Evolutionary conservation across 2,888 invertebrate species (phyloP).

Genomic region (Tetranychus truncatus): DNA sequence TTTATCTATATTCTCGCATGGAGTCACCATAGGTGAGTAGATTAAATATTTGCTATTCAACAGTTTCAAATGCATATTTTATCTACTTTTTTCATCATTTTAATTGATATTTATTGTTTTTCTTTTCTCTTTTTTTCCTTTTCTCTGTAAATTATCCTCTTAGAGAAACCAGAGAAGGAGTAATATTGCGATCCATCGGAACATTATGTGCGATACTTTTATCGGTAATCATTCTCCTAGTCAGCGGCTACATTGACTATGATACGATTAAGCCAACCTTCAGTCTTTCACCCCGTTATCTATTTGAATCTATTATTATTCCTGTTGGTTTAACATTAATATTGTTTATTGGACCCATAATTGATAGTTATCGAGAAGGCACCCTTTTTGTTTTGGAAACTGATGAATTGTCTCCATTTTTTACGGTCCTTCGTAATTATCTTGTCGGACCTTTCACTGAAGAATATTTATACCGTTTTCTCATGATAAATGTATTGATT

Average conservation of each 20-base stretch:
- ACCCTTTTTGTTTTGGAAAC: not conserved
- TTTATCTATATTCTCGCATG: not conserved
- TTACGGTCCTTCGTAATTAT: not conserved
- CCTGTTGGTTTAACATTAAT: not conserved
- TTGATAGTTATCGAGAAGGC: not conserved
- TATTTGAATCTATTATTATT: not conserved
- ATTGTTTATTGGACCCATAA: not conserved
- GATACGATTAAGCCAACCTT: not conserved
- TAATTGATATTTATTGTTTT: not conserved
- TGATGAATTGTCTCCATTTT: not conserved
- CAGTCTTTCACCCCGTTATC: not conserved
- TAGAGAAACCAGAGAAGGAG: not conserved
- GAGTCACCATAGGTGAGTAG: not conserved
- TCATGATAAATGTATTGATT: not conserved
- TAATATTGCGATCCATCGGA: not conserved
- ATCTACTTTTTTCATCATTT: not conserved
- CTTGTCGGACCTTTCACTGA: not conserved
- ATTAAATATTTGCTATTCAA: no score
- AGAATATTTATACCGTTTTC: not conserved
- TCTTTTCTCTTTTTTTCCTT: not conserved
- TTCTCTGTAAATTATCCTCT: not conserved
- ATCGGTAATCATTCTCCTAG: not conserved
- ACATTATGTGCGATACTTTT: not conserved
- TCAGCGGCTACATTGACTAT: not conserved
- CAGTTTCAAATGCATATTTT: not conserved